phyloP scores from a whole-genome alignment of 2,797 vertebrate genomes.

The Erithacus rubecula region DNA sequence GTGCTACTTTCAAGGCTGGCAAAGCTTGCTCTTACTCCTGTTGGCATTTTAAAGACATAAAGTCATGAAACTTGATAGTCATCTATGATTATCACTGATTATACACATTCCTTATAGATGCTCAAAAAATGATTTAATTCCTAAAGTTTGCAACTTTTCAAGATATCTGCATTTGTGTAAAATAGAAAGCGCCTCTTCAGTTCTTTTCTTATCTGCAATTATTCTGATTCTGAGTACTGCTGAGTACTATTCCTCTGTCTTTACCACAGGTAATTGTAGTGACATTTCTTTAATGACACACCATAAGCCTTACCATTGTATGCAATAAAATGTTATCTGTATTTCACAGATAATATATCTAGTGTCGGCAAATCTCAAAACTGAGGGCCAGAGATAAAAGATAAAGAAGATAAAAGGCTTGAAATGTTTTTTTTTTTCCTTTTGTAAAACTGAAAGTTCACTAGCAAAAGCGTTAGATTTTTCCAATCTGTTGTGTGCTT shows the following conservation, averaged over 20 bases:
- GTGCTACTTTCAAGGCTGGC: neutral
- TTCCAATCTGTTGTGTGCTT: neutral
- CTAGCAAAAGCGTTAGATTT: neutral
- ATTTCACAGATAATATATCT: neutral
- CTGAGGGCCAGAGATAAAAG: neutral
- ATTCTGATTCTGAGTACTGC: neutral
- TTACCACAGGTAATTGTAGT: neutral
- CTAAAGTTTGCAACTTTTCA: neutral
- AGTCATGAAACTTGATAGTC: neutral
- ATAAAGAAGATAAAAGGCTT: neutral
- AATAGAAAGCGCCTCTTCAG: neutral
- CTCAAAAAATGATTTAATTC: neutral
- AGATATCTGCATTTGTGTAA: neutral
- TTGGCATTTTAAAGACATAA: neutral
- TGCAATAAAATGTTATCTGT: neutral
- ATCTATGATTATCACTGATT: neutral
- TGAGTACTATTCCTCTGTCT: neutral
- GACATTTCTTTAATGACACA: neutral
- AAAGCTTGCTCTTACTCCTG: neutral
- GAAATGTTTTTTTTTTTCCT: neutral
- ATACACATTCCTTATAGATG: neutral
- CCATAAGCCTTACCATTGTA: neutral
- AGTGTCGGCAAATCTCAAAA: neutral
- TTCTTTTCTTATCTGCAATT: neutral
- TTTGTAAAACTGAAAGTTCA: neutral